Evolutionary conservation across 2,888 invertebrate species (phyloP).

Genomic region (Tetranychus piercei): DNA sequence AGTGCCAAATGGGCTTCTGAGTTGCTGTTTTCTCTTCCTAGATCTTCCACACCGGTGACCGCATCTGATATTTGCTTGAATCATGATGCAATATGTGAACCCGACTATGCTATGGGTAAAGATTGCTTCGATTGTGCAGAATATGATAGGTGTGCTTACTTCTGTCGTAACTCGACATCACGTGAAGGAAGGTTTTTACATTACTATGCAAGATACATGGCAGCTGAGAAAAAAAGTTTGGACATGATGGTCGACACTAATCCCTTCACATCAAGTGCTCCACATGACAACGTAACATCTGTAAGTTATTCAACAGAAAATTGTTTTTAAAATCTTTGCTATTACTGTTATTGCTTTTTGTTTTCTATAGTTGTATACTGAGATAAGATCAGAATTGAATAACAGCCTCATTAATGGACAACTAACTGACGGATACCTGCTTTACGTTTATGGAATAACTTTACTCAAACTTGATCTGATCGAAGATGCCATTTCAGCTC

Average conservation of each 20-base stretch:
- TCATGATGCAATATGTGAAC: not conserved
- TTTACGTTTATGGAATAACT: constrained; percentile 76
- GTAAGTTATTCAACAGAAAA: not conserved
- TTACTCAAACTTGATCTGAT: constrained; percentile 65
- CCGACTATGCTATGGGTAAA: constrained; percentile 23
- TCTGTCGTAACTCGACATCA: constrained; percentile 47
- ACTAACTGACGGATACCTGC: constrained; percentile 32
- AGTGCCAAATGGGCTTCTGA: constrained; percentile 21
- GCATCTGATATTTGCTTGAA: not conserved
- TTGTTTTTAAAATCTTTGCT: not conserved
- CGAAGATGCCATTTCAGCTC: constrained; percentile 54
- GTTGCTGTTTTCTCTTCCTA: constrained; percentile 15
- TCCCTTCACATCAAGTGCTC: not conserved
- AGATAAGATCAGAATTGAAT: constrained; percentile 36
- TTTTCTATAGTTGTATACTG: constrained; percentile 21
- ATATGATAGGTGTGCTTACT: constrained; percentile 59
- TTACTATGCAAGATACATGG: constrained; percentile 65
- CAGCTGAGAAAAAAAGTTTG: constrained; percentile 68
- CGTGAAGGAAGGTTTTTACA: constrained; percentile 60
- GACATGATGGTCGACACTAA: constrained; percentile 54
- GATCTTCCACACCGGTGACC: not conserved
- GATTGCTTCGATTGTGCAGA: constrained; percentile 69
- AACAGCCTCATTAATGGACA: constrained; percentile 26
- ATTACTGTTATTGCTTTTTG: not conserved
- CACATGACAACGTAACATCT: not conserved